Evolutionary conservation across 2,888 invertebrate genomes (phyloP), one percentile per base, ranked within the genome.

Genomic region (Azorinus chamasolen): DNA sequence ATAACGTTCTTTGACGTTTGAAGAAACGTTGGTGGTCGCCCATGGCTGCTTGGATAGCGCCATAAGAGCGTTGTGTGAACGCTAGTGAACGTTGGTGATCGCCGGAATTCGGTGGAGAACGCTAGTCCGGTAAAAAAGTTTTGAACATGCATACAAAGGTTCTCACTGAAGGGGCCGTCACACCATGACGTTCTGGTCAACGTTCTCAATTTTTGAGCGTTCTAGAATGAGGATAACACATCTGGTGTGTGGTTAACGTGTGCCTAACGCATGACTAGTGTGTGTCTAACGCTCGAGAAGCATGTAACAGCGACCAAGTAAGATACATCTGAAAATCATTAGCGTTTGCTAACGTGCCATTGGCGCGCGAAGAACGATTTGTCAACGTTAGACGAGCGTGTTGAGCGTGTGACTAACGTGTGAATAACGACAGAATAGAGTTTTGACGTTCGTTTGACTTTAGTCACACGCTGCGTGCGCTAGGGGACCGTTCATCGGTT

Each of bases 281-380:
- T 65, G 55, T 65, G 48, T 57, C 48, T 65, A 65, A 57, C 57
- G 57, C 55, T 57, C 57, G 65, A 65, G 46, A 46, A 46, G 27
- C 46, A 24, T 59, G 24, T 46, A 59, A 59, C 59, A 59, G 59
- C 43, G 53, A 53, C 63, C 43, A 57, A 65, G 65, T 65, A 65
- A 65, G 65, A 65, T 39, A 65, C 57, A 48, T 57, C 55, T 65
- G 65, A 64, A 64, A 64, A 64, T 27, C 54, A 64, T 64, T 55
- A 55, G 54, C 63, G 51, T 59, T 8, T 46, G 59, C 46, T 59
- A 25, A 27, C 59, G 45, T 59, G 59, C 46, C 45, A 59, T 46
- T 59, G 59, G 46, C 46, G 59, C 45, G n/a, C 25, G 22, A 59
- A 45, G 46, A 59, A 24, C 62, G 62, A 50, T 50, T 62, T 50